A percentile compares a stretch with the other conserved stretches of the same genome.
Conservation (phyloP, 2,888 invertebrate genomes). For the Oscheius sp. region DNA sequence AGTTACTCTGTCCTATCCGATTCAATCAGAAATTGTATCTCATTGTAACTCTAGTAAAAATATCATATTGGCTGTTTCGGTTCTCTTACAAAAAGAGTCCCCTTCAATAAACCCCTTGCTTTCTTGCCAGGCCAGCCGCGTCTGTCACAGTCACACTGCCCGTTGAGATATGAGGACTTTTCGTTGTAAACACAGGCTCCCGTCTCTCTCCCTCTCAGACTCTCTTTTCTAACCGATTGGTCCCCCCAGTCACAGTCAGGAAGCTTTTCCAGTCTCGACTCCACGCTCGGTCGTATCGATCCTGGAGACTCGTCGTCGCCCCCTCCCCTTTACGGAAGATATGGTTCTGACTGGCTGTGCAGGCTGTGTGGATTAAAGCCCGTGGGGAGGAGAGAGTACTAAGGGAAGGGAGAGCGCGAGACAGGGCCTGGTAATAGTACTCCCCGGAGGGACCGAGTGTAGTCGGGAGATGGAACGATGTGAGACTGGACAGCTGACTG, state of each 20-base stretch:
- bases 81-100: no score
- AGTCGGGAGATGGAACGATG: no score
- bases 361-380: constrained; percentile 34
- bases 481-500: constrained; percentile 19
- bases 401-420: constrained; percentile 8
- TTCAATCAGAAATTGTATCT: no score
- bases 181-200: constrained; percentile 20
- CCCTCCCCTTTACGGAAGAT: constrained; percentile 49
- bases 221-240: not conserved
- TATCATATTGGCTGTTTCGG: no score
- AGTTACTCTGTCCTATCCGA: no score
- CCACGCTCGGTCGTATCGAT: constrained; percentile 28
- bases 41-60: no score
- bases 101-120: no score
- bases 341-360: constrained; percentile 43
- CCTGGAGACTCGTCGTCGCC: constrained; percentile 3
- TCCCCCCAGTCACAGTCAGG: constrained; percentile 5
- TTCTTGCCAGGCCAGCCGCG: constrained; percentile 23
- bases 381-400: constrained; percentile 16
- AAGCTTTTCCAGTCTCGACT: not conserved
- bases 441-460: constrained; percentile 38
- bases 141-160: constrained; percentile 32
- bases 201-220: not conserved
- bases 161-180: constrained; percentile 4
- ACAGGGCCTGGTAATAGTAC: constrained; percentile 54